Percentiles rank a stretch among this genome's conserved stretches.
phyloP scores from a whole-genome alignment of 1,140 invertebrate species.

The Drosophila rufa region DNA sequence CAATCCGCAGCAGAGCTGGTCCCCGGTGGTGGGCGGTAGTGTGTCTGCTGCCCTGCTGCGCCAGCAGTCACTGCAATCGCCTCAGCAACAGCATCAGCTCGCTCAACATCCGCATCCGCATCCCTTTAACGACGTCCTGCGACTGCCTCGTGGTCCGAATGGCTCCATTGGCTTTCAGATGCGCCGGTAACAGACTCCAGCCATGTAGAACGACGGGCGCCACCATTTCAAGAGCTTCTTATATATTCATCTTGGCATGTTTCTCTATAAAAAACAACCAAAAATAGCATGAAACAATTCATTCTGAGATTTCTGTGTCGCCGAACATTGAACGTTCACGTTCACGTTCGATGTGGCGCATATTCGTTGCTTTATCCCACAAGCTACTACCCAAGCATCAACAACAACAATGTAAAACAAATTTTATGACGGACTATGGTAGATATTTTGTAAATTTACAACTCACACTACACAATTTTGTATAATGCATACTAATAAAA shows the following conservation, averaged over 20 bases:
- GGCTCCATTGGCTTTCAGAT: slow-evolving; percentile 87
- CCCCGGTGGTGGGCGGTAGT: slow-evolving; percentile 77
- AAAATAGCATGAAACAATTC: slow-evolving; percentile 18
- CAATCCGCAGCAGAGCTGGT: slow-evolving; percentile 78
- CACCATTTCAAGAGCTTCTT: slow-evolving; percentile 30
- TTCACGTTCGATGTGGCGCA: slow-evolving; percentile 11
- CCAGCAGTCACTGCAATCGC: slow-evolving; percentile 70
- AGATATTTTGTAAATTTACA: slow-evolving; percentile 81
- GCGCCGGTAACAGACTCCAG: slow-evolving; percentile 86
- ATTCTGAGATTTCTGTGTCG: slow-evolving; percentile 42
- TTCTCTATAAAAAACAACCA: slow-evolving; percentile 24
- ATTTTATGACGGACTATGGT: slow-evolving; percentile 74
- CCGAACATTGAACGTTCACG: background rate
- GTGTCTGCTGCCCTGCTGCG: slow-evolving; percentile 74
- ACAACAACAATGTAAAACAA: slow-evolving; percentile 51
- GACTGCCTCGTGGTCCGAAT: slow-evolving; percentile 87
- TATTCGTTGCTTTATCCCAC: slow-evolving; percentile 24
- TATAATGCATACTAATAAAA: slow-evolving; percentile 63
- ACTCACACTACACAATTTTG: slow-evolving; percentile 70
- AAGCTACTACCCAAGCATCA: slow-evolving; percentile 35
- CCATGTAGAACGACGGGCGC: slow-evolving; percentile 1
- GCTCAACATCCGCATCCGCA: slow-evolving; percentile 44
- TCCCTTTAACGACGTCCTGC: slow-evolving; percentile 86
- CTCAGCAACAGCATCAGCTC: slow-evolving; percentile 61
- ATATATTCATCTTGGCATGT: slow-evolving; percentile 38